Base-by-base conservation (phyloP, 2,113 vertebrate genomes). In the Scomber colias region DNA sequence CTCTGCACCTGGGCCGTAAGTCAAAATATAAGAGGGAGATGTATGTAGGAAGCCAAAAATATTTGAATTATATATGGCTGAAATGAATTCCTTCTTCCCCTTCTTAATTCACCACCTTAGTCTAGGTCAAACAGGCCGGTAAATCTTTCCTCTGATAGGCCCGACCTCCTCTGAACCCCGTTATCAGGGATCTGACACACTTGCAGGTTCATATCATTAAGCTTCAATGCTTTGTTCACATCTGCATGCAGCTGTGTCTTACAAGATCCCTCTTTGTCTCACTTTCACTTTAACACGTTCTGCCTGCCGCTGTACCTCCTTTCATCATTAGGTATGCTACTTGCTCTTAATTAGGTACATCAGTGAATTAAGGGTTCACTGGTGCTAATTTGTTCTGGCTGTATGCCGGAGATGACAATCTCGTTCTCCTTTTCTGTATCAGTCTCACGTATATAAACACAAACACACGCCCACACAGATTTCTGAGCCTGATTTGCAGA, bases 101-200 rank as follows among this genome's bases (percentile, higher is more conserved):
- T 71, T 87, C 51, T 55, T 77, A 77, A 89, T 86, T 84, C 60
- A 68, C 44, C 5, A 31, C 79, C 81, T 81, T 72, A 60, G 67
- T 70, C 70, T 3, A 63, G 73, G 84, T 89, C 62, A 78, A 71
- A 77, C 16, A 17, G 35, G n/a, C 40, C n/a, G 8, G 50, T 77
- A 76, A 87, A 82, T 82, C 60, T 81, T 75, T 50, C 60, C 76
- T 54, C 49, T 54, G 73, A 64, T 72, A 68, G 70, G 21, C 40
- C 19, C 3, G 56, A 83, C 82, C 79, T 85, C 67, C 61, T 51
- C 73, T 89, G 77, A 87, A 76, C 84, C 79, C 74, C 74, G 49
- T 68, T 89, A 88, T 89, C 86, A 69, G 62, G 14, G 54, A 75
- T 87, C 71, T 73, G 67, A 77, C 82, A 64, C 44, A 44, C 44